phyloP scores from a whole-genome alignment of 2,113 vertebrate genomes.

The Pardalotus punctatus region DNA sequence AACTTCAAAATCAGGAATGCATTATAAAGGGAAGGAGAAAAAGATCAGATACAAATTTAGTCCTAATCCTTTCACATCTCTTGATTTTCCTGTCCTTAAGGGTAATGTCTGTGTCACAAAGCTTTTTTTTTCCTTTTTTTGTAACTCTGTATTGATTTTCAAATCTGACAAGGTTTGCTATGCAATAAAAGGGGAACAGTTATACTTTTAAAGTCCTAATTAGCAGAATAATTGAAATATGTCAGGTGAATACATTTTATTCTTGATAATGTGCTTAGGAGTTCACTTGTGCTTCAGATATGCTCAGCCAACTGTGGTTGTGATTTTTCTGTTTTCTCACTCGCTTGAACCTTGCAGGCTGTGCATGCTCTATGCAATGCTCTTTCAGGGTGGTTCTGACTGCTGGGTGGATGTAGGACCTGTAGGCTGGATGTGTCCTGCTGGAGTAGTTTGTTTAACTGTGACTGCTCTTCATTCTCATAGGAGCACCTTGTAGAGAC shows the following conservation, averaged over 20 bases:
- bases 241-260: neutral
- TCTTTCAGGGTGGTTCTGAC: neutral
- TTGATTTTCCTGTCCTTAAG: neutral
- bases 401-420: neutral
- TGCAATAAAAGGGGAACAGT: neutral
- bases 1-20: neutral
- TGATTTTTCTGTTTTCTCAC: neutral
- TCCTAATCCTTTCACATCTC: neutral
- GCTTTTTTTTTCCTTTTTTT: neutral
- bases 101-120: neutral
- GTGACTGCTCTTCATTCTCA: neutral
- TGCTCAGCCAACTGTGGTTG: neutral
- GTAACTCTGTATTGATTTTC: neutral
- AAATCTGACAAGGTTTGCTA: neutral
- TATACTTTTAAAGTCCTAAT: neutral
- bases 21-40: neutral
- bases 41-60: neutral
- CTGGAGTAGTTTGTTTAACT: neutral
- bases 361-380: neutral
- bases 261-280: accelerated
- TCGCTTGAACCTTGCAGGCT: neutral
- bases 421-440: neutral
- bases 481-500: neutral
- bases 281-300: neutral
- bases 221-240: neutral